phyloP scores from a whole-genome alignment of 2,113 vertebrate genomes.

The Marmota monax region DNA sequence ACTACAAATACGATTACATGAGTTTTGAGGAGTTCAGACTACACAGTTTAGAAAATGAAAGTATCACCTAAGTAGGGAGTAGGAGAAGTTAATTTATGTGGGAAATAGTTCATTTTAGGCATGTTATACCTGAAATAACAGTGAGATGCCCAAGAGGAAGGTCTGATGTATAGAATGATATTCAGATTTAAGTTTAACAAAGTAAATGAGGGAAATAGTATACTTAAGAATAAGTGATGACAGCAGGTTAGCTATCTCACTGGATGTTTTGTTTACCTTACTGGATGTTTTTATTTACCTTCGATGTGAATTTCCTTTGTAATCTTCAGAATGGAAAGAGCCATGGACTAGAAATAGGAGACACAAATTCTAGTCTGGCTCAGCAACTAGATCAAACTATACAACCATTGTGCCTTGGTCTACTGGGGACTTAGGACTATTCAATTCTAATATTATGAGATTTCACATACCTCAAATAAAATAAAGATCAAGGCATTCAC shows the following conservation, averaged over 20 bases:
- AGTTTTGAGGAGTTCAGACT: not conserved
- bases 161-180: slow-evolving; percentile 23
- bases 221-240: slow-evolving; percentile 26
- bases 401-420: not conserved
- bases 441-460: slow-evolving; percentile 49
- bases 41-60: not conserved
- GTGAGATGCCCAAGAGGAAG: slow-evolving; percentile 38
- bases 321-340: slow-evolving; percentile 25
- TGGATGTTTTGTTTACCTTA: not conserved
- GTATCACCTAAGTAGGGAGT: not conserved
- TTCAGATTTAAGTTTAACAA: slow-evolving; percentile 32
- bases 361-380: not conserved
- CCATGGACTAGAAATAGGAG: not conserved
- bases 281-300: not conserved
- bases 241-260: not conserved
- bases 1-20: not conserved
- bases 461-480: slow-evolving; percentile 26
- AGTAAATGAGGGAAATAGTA: slow-evolving; percentile 55
- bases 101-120: slow-evolving; percentile 41
- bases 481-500: slow-evolving; percentile 38
- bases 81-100: not conserved
- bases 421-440: slow-evolving; percentile 5
- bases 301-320: not conserved
- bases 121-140: slow-evolving; percentile 43
- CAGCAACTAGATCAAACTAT: not conserved